A percentile compares a stretch with the other conserved stretches of the same genome.
Conservation (phyloP, 2,113 vertebrate species). For the Tragelaphus buxtoni region DNA sequence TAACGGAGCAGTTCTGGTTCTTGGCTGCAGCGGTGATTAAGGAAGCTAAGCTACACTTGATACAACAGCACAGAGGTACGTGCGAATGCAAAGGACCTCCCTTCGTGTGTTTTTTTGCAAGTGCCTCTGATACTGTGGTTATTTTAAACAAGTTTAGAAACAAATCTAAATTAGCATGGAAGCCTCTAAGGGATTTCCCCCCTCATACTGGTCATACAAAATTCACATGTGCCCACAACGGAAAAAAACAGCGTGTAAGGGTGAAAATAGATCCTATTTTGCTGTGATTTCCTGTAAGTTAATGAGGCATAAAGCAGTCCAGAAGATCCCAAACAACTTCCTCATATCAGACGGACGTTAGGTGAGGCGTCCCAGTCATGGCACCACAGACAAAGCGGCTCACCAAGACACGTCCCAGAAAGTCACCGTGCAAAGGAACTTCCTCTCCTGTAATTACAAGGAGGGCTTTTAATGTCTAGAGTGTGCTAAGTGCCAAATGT, state of each 20-base stretch:
- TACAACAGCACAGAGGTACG: not conserved
- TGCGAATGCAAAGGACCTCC: not conserved
- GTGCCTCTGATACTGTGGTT: not conserved
- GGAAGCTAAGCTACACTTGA: not conserved
- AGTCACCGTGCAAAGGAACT: not conserved
- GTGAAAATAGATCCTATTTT: not conserved
- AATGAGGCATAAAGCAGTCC: not conserved
- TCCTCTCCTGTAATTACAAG: not conserved
- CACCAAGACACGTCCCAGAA: not conserved
- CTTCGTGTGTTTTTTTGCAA: not conserved
- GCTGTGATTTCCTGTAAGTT: not conserved
- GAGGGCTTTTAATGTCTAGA: not conserved
- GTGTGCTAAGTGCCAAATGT: not conserved
- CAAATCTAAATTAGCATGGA: not conserved
- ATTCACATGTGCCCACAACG: not conserved
- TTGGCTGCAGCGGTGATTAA: not conserved
- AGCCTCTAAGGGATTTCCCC: not conserved
- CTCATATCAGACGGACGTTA: not conserved
- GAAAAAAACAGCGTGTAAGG: not conserved
- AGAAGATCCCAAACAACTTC: not conserved
- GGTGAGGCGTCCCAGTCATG: not conserved
- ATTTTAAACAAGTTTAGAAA: slow-evolving; percentile 3
- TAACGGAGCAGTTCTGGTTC: not conserved
- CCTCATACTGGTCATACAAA: not conserved
- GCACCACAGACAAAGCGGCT: not conserved